Evolutionary conservation across 1,140 invertebrate genomes (phyloP), one percentile per base, ranked within the genome.

Genomic region (Meloidogyne exigua): DNA sequence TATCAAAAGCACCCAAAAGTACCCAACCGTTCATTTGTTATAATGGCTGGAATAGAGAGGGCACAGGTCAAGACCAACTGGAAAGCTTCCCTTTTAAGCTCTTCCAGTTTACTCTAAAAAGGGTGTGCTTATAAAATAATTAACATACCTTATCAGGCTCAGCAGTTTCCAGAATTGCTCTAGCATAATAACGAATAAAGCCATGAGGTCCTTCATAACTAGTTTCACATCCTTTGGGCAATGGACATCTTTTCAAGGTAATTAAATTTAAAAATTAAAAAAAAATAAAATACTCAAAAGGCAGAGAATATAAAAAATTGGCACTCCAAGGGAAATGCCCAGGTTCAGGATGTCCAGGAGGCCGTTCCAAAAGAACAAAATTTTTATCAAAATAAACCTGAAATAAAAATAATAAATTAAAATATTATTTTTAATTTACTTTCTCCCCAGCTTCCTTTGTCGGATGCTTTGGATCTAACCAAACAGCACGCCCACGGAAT

Each of bases 371-470:
- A 11, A 84, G 66, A 12, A 84, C 49, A 28, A 84, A 82, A 49
- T 84, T 82, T 73, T 80, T 84, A 77, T 83, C 82, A 44, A 83
- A 83, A 70, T 80, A 84, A 9, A 82, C 39, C 82, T 82, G n/a
- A 66, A 83, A 82, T 26, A 32, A 23, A n/a, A 32, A 36, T n/a
- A 49, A 28, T 21, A 36, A 25, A 57, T 21, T 76, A 26, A 49
- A 76, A 77, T 72, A 36, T 21, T 26, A 28, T 21, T 73, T 26
- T 23, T 9, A 21, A 73, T 63, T 0, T 26, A 18, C 21, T 82
- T 80, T 64, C 82, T 80, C 44, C 82, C 80, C 70, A 68, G 36
- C 62, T 57, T 39, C 49, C 63, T 28, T 82, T 79, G 28, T 68
- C 65, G 12, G 49, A 28, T 23, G 82, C 65, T 66, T 76, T 78